These are phyloP conservation scores for Emydura subglobosa DNA, from an alignment of 2,113 vertebrate genomes.

Conservation along the genomic window DNA sequence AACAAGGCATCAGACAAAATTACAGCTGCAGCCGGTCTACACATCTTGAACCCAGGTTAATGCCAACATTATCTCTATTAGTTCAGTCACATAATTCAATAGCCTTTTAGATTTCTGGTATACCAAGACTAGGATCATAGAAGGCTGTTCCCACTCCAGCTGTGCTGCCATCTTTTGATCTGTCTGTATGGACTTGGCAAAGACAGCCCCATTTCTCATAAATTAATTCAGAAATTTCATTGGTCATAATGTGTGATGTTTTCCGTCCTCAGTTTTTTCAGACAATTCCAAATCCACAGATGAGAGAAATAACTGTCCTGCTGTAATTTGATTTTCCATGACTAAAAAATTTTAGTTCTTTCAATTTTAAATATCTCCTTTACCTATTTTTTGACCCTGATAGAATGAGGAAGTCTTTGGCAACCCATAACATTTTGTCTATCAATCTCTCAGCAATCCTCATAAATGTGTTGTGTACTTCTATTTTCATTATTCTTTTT, in stretches of 20 bases:
- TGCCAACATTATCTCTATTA: not conserved
- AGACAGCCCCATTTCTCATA: not conserved
- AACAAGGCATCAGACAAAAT: not conserved
- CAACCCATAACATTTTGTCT: not conserved
- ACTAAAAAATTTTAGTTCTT: not conserved
- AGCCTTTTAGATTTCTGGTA: not conserved
- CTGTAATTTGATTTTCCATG: not conserved
- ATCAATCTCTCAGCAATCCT: not conserved
- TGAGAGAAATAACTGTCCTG: not conserved
- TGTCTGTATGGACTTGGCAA: not conserved
- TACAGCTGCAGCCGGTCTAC: not conserved
- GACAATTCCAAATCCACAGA: not conserved
- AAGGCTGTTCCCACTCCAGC: not conserved
- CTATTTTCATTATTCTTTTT: not conserved
- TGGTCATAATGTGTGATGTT: not conserved
- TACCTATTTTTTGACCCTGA: not conserved
- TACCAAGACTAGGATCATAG: not conserved
- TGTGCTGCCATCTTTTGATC: not conserved
- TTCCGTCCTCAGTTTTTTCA: not conserved
- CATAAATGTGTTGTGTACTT: not conserved
- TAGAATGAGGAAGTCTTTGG: not conserved
- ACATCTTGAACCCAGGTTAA: not conserved
- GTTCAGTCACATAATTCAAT: not conserved
- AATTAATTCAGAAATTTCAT: not conserved
- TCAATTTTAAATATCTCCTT: not conserved